phyloP scores from a whole-genome alignment of 2,888 invertebrate species.

The Xylota sylvarum region DNA sequence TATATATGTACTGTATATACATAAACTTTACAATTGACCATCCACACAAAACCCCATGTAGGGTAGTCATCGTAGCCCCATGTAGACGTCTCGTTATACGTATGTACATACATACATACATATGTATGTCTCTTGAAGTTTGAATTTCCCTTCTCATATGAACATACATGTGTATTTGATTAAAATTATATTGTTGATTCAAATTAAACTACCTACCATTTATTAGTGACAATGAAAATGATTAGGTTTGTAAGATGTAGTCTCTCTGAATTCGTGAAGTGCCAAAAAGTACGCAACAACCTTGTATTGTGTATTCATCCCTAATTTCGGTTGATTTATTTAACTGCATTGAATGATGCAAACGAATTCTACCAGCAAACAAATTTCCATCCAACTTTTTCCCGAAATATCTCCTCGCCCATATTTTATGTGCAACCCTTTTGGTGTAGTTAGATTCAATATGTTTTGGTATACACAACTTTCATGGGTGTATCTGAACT shows the following conservation, averaged over 20 bases:
- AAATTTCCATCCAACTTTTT: constrained; percentile 23
- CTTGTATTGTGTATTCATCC: constrained; percentile 37
- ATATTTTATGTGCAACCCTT: constrained; percentile 80
- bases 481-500: constrained; percentile 79
- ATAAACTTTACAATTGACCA: too few species aligned
- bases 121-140: too few species aligned
- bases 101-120: too few species aligned
- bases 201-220: too few species aligned
- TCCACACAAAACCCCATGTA: too few species aligned
- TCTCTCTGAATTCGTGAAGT: not conserved
- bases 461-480: constrained; percentile 79
- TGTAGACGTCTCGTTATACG: too few species aligned
- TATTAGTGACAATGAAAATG: not conserved
- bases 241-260: not conserved
- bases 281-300: constrained; percentile 18
- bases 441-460: constrained; percentile 82
- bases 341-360: constrained; percentile 69
- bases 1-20: too few species aligned
- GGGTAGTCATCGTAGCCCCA: too few species aligned
- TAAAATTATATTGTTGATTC: too few species aligned
- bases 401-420: constrained; percentile 40
- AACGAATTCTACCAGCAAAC: constrained; percentile 38
- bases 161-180: too few species aligned
- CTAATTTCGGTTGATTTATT: constrained; percentile 68
- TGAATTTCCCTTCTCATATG: too few species aligned